Base-by-base conservation (phyloP, 2,888 invertebrate genomes). In the Epinotia brunnichana region DNA sequence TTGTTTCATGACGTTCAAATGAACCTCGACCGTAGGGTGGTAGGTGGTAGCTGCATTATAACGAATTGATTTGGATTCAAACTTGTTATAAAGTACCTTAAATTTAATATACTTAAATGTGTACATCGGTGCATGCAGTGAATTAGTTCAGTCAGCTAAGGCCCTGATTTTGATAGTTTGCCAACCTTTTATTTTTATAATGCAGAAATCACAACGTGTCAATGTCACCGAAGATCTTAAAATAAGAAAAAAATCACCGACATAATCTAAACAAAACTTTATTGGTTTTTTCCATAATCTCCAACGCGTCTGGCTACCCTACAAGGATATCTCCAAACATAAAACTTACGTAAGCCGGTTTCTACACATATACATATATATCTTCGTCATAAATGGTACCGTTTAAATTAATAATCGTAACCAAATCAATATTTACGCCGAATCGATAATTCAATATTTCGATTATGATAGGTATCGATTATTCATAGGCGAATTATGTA, bases 381-480 rank as follows among this genome's bases (percentile, higher is more conserved):
- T 62, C 39, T 24, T 60, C 53, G 13, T 39, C 72, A 51, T 72
- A 62, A 68, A 68, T 35, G 44, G 67, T 48, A 15, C 39, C 15
- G 24, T 72, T 72, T 72, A 72, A 73, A 73, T 73, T 73, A 68
- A 69, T 73, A 73, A 73, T 69, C 41, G 41, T 4, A 69, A 59
- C 68, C n/a, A 69, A 73, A 69, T 73, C 73, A 73, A 73, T 73
- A 73, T 73, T 73, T 63, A 59, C 73, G 61, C 62, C 48, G 51
- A 66, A 68, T 68, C 69, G 57, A 73, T 73, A 63, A 73, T 69
- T 73, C 57, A 63, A 73, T 73, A 69, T 69, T 73, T 73, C 62
- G 69, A 69, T 73, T 73, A 69, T 69, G 69, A 69, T 69, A 59
- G 44, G 61, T 41, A 69, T 73, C 72, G 62, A 57, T 73, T 73